Base-by-base conservation (phyloP, 1,140 invertebrate species). In the Leptopilina boulardi region DNA sequence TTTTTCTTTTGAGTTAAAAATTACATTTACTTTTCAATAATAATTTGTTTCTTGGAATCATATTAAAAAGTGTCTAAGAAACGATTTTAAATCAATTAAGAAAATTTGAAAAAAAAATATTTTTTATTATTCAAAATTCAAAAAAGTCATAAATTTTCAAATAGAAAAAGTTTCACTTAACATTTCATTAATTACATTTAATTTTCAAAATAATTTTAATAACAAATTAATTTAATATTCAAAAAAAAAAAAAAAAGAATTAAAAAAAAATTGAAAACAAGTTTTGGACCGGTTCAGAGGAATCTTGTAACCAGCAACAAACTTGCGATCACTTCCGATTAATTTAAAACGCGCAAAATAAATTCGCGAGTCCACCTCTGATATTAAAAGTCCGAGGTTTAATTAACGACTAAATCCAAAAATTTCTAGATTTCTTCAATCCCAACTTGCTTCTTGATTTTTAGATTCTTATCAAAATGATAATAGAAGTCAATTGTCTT, bases 331-430 rank as follows among this genome's bases (percentile, higher is more conserved):
- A 66, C 23, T 15, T 30, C 56, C 56, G 56, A 23, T 66, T 66
- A 11, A 19, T 19, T 19, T 19, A n/a, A 19, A n/a, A n/a, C n/a
- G 9, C 47, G 11, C 13, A 19, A 19, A 38, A 38, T 18, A 8
- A 56, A 59, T 66, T 30, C 59, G 59, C 59, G 59, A 66, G 59
- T 66, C 23, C 59, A 30, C 26, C 21, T 66, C 11, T 30, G 59
- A 66, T 66, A 66, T 66, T 66, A 30, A 34, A 66, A 66, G 11
- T 66, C 23, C 59, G 59, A 66, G 59, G 26, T 30, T 26, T 30
- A n/a, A 30, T 66, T 66, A 34, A 30, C 23, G 26, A 66, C 59
- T 66, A 30, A 66, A 66, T 21, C 56, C 56, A 66, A 66, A 66
- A 66, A 66, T 66, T 18, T 30, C 13, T 34, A 66, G 23, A 13